These are phyloP conservation scores for Rhagoletis zephyria DNA, from an alignment of 1,140 invertebrate species.

Conservation along the genomic window DNA sequence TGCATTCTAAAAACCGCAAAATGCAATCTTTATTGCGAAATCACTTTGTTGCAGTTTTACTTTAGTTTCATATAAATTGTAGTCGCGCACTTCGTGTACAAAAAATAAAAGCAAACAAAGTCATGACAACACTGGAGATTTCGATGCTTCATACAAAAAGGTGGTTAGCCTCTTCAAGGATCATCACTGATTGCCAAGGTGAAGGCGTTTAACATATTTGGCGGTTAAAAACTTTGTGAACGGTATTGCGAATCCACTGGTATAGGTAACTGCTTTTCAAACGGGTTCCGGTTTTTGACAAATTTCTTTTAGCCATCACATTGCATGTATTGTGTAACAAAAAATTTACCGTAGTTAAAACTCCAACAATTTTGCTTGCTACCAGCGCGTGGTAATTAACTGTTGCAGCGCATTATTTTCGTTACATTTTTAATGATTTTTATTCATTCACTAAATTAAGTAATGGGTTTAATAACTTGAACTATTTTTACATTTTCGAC, in stretches of 20 bases:
- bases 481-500: neutral
- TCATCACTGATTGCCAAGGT: constrained; percentile 23
- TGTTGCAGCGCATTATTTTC: neutral
- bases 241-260: neutral
- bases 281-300: neutral
- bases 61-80: neutral
- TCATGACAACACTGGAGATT: too few species aligned
- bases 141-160: too few species aligned
- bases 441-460: neutral
- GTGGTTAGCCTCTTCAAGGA: constrained; percentile 44
- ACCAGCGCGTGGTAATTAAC: neutral
- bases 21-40: neutral
- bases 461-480: constrained; percentile 1
- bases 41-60: neutral
- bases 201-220: neutral
- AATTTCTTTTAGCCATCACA: neutral
- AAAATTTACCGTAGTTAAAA: neutral
- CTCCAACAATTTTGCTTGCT: neutral
- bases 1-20: neutral
- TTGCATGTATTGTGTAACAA: constrained; percentile 16
- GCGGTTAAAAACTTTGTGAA: neutral
- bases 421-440: neutral
- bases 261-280: constrained; percentile 12
- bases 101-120: neutral
- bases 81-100: neutral